Percentiles rank a stretch among this genome's conserved stretches.
phyloP scores from a whole-genome alignment of 2,113 vertebrate species.

The Plecturocebus donacophilus region DNA sequence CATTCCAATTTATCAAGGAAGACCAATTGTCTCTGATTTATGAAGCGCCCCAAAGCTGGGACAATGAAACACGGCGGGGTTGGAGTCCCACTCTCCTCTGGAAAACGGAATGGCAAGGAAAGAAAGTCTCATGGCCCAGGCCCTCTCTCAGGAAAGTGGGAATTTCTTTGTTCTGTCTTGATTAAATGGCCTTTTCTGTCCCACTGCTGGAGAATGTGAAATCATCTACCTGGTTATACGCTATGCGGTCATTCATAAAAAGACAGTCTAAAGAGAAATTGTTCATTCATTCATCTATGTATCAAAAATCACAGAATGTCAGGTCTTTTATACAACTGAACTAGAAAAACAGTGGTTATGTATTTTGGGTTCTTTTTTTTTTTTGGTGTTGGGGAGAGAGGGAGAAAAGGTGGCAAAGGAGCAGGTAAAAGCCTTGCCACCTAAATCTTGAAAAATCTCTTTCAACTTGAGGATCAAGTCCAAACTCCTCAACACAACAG shows the following conservation, averaged over 20 bases:
- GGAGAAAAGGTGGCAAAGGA: not conserved
- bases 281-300: not conserved
- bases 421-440: not conserved
- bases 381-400: not conserved
- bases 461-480: not conserved
- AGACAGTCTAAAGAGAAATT: not conserved
- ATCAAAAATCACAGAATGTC: not conserved
- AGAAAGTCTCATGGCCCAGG: not conserved
- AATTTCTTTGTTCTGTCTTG: not conserved
- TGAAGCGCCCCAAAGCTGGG: not conserved
- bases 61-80: not conserved
- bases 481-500: not conserved
- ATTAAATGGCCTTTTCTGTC: not conserved
- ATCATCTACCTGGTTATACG: not conserved
- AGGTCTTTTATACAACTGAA: not conserved
- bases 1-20: conserved; percentile 48
- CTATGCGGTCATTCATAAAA: not conserved
- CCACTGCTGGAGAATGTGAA: not conserved
- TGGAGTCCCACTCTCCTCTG: not conserved
- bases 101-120: not conserved
- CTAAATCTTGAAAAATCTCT: not conserved
- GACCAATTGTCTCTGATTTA: conserved; percentile 33
- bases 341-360: not conserved
- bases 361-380: not conserved
- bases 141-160: not conserved